phyloP scores from a whole-genome alignment of 2,797 vertebrate genomes.

The Typhlichthys subterraneus region DNA sequence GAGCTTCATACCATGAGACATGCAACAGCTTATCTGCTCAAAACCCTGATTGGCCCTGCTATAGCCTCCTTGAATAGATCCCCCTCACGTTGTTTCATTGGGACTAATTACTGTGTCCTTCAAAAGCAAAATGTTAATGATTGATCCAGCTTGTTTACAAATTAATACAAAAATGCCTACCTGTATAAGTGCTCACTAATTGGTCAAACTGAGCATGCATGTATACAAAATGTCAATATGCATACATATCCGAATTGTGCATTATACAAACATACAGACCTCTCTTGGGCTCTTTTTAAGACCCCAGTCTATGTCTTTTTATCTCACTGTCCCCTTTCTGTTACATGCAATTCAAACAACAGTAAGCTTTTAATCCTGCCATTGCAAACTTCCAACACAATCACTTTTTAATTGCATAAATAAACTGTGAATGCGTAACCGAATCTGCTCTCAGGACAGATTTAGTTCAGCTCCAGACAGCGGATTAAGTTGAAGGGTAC shows the following conservation, averaged over 20 bases:
- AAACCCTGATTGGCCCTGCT: slow-evolving; percentile 18
- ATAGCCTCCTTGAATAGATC: slow-evolving; percentile 30
- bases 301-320: slow-evolving; percentile 14
- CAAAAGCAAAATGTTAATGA: slow-evolving; percentile 74
- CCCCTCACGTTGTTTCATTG: slow-evolving; percentile 63
- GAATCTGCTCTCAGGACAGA: slow-evolving; percentile 59
- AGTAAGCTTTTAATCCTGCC: slow-evolving; percentile 66
- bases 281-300: slow-evolving; percentile 20
- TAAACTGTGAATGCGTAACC: slow-evolving; percentile 56
- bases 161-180: slow-evolving; percentile 55
- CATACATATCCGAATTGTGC: slow-evolving; percentile 13
- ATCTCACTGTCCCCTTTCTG: slow-evolving; percentile 18
- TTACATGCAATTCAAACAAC: slow-evolving; percentile 43
- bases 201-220: slow-evolving; percentile 54
- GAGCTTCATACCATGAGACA: slow-evolving; percentile 27
- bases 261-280: neutral
- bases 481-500: slow-evolving; percentile 59
- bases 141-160: slow-evolving; percentile 68
- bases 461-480: slow-evolving; percentile 54
- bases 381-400: slow-evolving; percentile 64
- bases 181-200: slow-evolving; percentile 45
- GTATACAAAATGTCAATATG: slow-evolving; percentile 33
- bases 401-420: slow-evolving; percentile 65
- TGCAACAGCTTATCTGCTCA: neutral
- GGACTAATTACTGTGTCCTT: slow-evolving; percentile 80